These are phyloP conservation scores for Dorcus parallelipipedus DNA, from an alignment of 2,888 invertebrate species.

Conservation along the genomic window DNA sequence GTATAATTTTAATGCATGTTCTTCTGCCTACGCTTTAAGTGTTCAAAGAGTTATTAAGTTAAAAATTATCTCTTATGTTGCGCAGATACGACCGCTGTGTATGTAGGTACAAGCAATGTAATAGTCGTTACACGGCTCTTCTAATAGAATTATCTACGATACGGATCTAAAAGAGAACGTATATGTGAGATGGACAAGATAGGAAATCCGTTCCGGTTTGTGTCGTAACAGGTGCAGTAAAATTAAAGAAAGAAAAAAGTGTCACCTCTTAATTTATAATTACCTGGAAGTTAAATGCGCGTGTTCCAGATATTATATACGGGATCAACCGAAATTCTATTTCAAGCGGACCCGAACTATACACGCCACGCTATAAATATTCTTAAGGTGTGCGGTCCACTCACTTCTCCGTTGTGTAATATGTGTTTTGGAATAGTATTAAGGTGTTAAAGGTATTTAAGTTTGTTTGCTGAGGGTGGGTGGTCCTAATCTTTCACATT, in stretches of 20 bases:
- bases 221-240: background rate
- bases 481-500: slow-evolving; percentile 20
- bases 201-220: background rate
- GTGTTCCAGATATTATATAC: slow-evolving; percentile 12
- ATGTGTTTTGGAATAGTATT: slow-evolving; percentile 17
- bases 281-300: slow-evolving; percentile 15
- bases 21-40: too few relatives aligned
- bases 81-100: too few relatives aligned
- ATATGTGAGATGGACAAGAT: too few relatives aligned
- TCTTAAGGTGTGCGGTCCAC: slow-evolving; percentile 15
- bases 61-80: too few relatives aligned
- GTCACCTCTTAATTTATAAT: slow-evolving; percentile 17
- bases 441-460: slow-evolving; percentile 22
- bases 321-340: slow-evolving; percentile 1
- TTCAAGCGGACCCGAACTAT: background rate
- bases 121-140: too few relatives aligned
- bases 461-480: slow-evolving; percentile 20
- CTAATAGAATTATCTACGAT: too few relatives aligned
- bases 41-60: too few relatives aligned
- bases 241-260: slow-evolving; percentile 6
- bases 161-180: too few relatives aligned
- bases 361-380: slow-evolving; percentile 13
- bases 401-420: slow-evolving; percentile 17
- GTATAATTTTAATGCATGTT: too few relatives aligned
- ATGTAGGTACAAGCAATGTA: too few relatives aligned